phyloP scores from a whole-genome alignment of 1,140 invertebrate species.

The Conus betulinus region DNA sequence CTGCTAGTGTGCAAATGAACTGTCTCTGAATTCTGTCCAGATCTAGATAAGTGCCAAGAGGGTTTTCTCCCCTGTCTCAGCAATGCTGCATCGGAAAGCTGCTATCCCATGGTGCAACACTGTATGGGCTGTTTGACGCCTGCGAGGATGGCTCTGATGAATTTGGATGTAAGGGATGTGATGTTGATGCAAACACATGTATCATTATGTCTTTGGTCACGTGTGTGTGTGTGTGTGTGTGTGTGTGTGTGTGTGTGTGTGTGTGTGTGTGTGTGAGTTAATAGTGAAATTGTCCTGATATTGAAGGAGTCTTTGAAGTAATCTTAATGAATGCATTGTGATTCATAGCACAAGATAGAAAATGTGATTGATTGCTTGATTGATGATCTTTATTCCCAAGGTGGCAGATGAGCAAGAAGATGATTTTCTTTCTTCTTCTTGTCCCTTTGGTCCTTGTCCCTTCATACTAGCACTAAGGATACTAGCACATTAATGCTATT shows the following conservation, averaged over 20 bases:
- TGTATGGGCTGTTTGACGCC: slow-evolving; percentile 85
- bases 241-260: slow-evolving; percentile 15
- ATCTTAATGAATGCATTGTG: too few species aligned
- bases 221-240: slow-evolving; percentile 8
- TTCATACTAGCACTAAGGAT: too few species aligned
- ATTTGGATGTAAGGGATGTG: slow-evolving; percentile 82
- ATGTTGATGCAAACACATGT: not conserved
- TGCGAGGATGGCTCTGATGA: slow-evolving; percentile 92
- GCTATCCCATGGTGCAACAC: slow-evolving; percentile 84
- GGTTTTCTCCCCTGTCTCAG: slow-evolving; percentile 20
- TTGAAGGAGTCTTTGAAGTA: too few species aligned
- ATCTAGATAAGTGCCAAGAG: slow-evolving; percentile 2
- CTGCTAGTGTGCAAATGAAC: too few species aligned
- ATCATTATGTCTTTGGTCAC: not conserved
- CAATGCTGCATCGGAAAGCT: slow-evolving; percentile 71
- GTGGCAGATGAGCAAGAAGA: too few species aligned
- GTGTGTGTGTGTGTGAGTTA: slow-evolving; percentile 2
- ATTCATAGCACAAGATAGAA: too few species aligned
- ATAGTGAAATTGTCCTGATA: too few species aligned
- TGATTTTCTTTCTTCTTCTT: too few species aligned
- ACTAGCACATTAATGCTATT: too few species aligned
- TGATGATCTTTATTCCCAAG: too few species aligned
- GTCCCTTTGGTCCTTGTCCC: too few species aligned
- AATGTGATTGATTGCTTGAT: too few species aligned
- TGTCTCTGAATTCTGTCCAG: not conserved